Conservation (phyloP, 2,888 invertebrate genomes). For the Himalopsyche japonica region DNA sequence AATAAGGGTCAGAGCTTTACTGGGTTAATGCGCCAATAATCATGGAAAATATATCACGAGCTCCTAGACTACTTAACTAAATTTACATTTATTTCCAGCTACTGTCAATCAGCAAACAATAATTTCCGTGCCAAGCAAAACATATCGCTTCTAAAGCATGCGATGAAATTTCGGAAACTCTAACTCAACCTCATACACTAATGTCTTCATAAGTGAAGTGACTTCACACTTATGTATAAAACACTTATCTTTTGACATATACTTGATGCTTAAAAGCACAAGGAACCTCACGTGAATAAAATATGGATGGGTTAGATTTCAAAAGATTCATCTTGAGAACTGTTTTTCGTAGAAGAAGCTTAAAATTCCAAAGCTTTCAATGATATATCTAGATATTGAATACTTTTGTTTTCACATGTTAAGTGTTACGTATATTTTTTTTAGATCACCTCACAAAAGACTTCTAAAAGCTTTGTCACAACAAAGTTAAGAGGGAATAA, state of each 20-base stretch:
- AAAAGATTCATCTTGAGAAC: neutral
- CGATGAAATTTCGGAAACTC: neutral
- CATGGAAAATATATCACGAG: too few species aligned
- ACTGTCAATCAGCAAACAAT: neutral
- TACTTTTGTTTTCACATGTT: too few species aligned
- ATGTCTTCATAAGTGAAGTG: neutral
- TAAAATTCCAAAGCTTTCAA: too few species aligned
- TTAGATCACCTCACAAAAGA: too few species aligned
- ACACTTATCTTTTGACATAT: neutral
- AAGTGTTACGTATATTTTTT: too few species aligned
- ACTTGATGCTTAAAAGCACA: neutral
- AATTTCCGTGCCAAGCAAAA: neutral
- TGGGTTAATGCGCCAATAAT: too few species aligned
- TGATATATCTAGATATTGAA: too few species aligned
- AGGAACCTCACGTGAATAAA: neutral
- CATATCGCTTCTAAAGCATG: neutral
- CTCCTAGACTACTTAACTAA: neutral
- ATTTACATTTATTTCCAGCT: neutral
- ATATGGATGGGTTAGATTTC: neutral
- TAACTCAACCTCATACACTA: neutral
- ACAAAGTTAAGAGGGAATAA: too few species aligned
- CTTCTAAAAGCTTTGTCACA: too few species aligned
- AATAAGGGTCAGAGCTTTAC: too few species aligned
- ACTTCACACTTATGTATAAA: neutral
- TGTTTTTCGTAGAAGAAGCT: too few species aligned